Evolutionary conservation across 2,888 invertebrate species (phyloP).

Genomic region (Nebria brevicollis): DNA sequence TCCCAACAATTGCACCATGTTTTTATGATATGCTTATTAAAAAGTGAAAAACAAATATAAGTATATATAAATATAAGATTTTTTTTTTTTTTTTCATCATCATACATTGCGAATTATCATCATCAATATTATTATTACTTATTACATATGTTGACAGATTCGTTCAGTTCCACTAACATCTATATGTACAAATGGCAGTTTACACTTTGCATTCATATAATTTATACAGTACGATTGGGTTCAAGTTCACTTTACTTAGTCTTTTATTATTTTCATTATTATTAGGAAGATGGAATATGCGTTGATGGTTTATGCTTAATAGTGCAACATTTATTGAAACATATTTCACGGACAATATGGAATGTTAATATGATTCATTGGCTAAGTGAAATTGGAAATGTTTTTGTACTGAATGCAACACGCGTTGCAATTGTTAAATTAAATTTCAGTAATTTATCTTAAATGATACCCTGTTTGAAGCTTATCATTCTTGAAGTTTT

Average conservation of each 20-base stretch:
- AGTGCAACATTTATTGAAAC: conserved; percentile 38
- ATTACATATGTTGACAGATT: background rate
- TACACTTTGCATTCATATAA: conserved; percentile 24
- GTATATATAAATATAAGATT: background rate
- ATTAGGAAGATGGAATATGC: conserved; percentile 42
- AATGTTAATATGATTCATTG: background rate
- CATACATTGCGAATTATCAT: background rate
- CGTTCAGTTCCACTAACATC: conserved; percentile 50
- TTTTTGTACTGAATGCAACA: background rate
- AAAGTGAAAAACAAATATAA: conserved; percentile 29
- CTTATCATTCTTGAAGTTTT: background rate
- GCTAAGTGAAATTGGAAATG: background rate
- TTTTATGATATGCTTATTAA: conserved; percentile 40
- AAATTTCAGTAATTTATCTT: background rate
- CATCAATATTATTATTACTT: too few species aligned
- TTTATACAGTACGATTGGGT: conserved; percentile 36
- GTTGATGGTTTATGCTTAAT: conserved; percentile 17
- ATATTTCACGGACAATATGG: background rate
- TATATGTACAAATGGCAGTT: conserved; percentile 59
- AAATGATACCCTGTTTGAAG: conserved; percentile 22
- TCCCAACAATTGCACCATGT: conserved; percentile 40
- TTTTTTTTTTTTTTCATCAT: background rate
- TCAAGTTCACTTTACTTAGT: conserved; percentile 29
- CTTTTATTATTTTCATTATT: conserved; percentile 24
- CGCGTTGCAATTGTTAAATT: background rate